Evolutionary conservation across 2,888 invertebrate species (phyloP), one percentile per base, ranked within the genome.

Genomic region (Drosophila rellima): DNA sequence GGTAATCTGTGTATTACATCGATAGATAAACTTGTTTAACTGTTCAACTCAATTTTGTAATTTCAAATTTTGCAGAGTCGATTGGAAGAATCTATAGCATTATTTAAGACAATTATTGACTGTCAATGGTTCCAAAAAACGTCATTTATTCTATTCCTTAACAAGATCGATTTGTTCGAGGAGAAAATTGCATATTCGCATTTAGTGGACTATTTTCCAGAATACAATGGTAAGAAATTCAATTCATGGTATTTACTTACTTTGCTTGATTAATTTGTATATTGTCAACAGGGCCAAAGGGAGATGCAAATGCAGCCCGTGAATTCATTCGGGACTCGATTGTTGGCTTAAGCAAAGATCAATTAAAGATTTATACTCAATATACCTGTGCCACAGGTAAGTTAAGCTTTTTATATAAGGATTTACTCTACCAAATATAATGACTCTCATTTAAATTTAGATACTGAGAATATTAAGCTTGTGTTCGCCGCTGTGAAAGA

Each of bases 111-210:
- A 92, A 99, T 99, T 94, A 99, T 99, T 94, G 99, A 99, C 93
- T 99, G 99, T 95, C 99, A 99, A 89, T 99, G 99, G 99, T 99
- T 99, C 95, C 98, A 99, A 94, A 98, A 99, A 94, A 99, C 99
- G 91, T 99, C 99, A 85, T 99, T 99, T 92, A 99, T 99, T 94
- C 95, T 99, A 92, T 99, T 99, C 95, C 96, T 99, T 93, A 99
- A 99, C 95, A 99, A 99, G 94, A 99, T 98, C 94, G 99, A 99
- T 95, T 95, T 99, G 93, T 95, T 99, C 90, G 99, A 99, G 94
- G 99, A 99, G 94, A 99, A 99, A 95, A 99, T 99, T 92, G 97
- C 99, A 97, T 98, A 99, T 94, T 99, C 99, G 90, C 99, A 99
- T 95, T 96, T 99, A 92, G 98, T 98, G 93, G 99, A 99, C 94